Evolutionary conservation across 2,797 vertebrate genomes (phyloP), one percentile per base, ranked within the genome.

Genomic region (Channa striata): DNA sequence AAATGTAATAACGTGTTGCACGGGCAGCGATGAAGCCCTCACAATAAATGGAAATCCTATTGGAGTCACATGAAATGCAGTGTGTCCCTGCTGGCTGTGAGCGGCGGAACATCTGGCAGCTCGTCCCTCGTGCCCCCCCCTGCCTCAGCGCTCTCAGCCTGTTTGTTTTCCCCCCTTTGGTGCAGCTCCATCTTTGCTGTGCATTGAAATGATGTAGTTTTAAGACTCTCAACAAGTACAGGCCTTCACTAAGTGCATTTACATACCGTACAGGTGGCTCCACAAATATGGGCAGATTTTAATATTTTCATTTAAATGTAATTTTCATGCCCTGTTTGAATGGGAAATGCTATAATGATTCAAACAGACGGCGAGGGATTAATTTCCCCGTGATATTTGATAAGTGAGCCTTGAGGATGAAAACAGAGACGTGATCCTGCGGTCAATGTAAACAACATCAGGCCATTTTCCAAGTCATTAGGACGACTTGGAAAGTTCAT

Each of bases 261-360:
- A 90, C 93, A 93, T 94, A 89, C 81, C 69, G 87, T 92, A 92
- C 91, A 87, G 91, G 91, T 92, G 85, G 91, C 85, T 86, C 85
- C 84, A 82, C 83, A 93, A 93, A 92, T 91, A 89, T 72, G 75
- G 89, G 69, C 76, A 46, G 69, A 93, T 94, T 93, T 89, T 91
- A 92, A 90, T 91, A 92, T 90, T 80, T 93, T 82, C 77, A 94
- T 95, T 94, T 93, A 93, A 94, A 94, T 94, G 91, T 81, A 8
- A 91, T 90, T 92, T 92, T 91, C 90, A 90, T 93, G 90, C 76
- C 80, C 87, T 81, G 89, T 94, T 94, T 94, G 93, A 94, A 94
- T 92, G 68, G 92, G 90, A 93, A 93, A 94, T 93, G 85, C 74
- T 72, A 76, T 90, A 89, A 92, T 90, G 85, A 91, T 79, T 70